Base-by-base conservation (phyloP, 2,888 invertebrate species). In the Drosophila paracracens region DNA sequence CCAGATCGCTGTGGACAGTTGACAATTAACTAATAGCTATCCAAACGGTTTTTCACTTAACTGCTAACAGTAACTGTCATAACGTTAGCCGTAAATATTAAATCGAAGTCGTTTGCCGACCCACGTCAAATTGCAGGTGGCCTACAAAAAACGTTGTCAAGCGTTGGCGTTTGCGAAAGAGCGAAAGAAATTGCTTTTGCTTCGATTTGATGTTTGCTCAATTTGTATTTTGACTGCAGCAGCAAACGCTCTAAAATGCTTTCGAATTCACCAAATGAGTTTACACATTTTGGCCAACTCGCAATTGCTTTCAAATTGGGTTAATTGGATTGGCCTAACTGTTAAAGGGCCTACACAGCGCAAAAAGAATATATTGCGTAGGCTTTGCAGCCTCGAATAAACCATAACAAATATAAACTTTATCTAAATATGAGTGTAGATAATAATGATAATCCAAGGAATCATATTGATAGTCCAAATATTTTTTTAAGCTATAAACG, bases 81-180 rank as follows among this genome's bases (percentile, higher is more conserved):
- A 57, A 64, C 29, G 51, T 74, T 69, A 69, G 70, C 38, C 72
- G 40, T 57, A 51, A 56, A 58, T 74, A 66, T 76, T 76, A 74
- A 66, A 67, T 21, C 56, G 29, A 57, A 29, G 8, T 40, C 16
- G 51, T 29, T 16, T 25, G 35, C 18, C 69, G 29, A 61, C 83
- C 89, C 89, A 85, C 89, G 63, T 65, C 78, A 71, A 81, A 78
- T 75, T 83, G 83, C 87, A 74, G 79, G 57, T 78, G 87, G 67
- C 60, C 72, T 73, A 61, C 79, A 61, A 79, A 70, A 56, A 69
- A 43, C 63, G 63, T 56, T 68, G 60, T 58, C 59, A 70, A 38
- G 72, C 62, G 82, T 88, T 79, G 88, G 76, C 79, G 87, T 76
- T 74, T 53, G 54, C 58, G 43, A 52, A 74, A 70, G 31, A 62